Percentiles rank a stretch among this genome's conserved stretches.
Evolutionary conservation across 2,888 invertebrate genomes (phyloP).

Genomic region (Barypeithes pellucidus): DNA sequence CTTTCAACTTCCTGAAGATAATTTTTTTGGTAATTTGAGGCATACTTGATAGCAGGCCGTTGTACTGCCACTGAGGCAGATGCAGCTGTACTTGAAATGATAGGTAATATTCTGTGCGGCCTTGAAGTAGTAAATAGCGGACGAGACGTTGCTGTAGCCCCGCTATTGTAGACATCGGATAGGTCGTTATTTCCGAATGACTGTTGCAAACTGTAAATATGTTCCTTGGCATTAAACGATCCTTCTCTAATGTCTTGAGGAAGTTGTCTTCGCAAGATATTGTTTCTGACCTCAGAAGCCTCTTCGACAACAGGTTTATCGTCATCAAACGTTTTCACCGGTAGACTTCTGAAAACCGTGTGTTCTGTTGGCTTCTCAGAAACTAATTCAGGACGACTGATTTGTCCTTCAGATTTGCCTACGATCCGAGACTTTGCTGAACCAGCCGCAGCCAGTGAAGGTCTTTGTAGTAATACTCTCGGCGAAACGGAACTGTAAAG

Average conservation of each 20-base stretch:
- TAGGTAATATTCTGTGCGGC: constrained; percentile 71
- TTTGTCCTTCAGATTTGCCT: constrained; percentile 65
- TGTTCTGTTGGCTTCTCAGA: constrained; percentile 63
- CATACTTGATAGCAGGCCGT: constrained; percentile 60
- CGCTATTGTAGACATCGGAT: constrained; percentile 80
- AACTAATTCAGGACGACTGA: constrained; percentile 65
- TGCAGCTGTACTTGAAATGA: constrained; percentile 70
- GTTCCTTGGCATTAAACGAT: constrained; percentile 71
- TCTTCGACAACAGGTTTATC: constrained; percentile 75
- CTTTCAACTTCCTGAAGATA: constrained; percentile 56
- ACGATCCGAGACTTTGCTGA: background rate
- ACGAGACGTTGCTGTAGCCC: constrained; percentile 77
- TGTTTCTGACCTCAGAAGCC: constrained; percentile 72
- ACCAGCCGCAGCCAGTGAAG: constrained; percentile 56
- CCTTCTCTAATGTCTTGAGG: constrained; percentile 70
- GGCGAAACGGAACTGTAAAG: constrained; percentile 67
- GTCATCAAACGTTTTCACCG: constrained; percentile 65
- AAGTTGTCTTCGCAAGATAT: constrained; percentile 77
- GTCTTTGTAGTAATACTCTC: constrained; percentile 66
- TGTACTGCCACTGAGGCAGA: constrained; percentile 59
- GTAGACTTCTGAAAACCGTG: constrained; percentile 60
- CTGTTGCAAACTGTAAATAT: constrained; percentile 75
- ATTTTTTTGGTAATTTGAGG: constrained; percentile 59
- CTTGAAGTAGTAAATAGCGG: constrained; percentile 81
- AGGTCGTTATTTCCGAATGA: constrained; percentile 76